Evolutionary conservation across 2,888 invertebrate species (phyloP).

Genomic region (Athrips mouffetella): DNA sequence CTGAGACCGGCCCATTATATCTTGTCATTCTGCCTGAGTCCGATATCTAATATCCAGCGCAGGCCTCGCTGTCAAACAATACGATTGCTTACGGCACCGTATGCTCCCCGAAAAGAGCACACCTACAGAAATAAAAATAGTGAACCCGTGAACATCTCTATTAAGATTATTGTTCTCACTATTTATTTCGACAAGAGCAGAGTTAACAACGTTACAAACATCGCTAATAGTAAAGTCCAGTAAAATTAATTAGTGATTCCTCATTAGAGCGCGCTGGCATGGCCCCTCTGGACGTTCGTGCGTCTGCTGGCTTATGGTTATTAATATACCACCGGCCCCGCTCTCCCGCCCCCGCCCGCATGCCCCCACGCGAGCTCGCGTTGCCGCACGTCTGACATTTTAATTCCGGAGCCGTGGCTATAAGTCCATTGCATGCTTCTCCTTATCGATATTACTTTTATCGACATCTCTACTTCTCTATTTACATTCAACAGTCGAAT

Average conservation of each 20-base stretch:
- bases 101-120: not conserved
- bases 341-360: slow-evolving; percentile 45
- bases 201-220: too few relatives aligned
- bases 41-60: slow-evolving; percentile 23
- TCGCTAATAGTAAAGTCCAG: slow-evolving; percentile 69
- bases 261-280: slow-evolving; percentile 68
- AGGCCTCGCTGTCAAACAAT: not conserved
- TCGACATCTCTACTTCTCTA: slow-evolving; percentile 61
- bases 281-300: slow-evolving; percentile 79
- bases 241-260: slow-evolving; percentile 79
- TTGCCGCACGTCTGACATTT: slow-evolving; percentile 77
- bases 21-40: slow-evolving; percentile 46
- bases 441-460: slow-evolving; percentile 61
- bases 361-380: slow-evolving; percentile 58
- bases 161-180: too few relatives aligned
- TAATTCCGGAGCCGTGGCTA: slow-evolving; percentile 71
- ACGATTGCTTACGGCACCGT: slow-evolving; percentile 7
- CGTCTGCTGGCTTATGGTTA: slow-evolving; percentile 79
- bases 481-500: slow-evolving; percentile 17
- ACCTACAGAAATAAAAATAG: not conserved
- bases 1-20: slow-evolving; percentile 52
- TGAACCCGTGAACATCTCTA: too few relatives aligned
- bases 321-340: slow-evolving; percentile 68
- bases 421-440: slow-evolving; percentile 51
- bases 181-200: too few relatives aligned